These are phyloP conservation scores for Ptychadena robeensis DNA, from an alignment of 2,797 vertebrate species.

Conservation along the genomic window DNA sequence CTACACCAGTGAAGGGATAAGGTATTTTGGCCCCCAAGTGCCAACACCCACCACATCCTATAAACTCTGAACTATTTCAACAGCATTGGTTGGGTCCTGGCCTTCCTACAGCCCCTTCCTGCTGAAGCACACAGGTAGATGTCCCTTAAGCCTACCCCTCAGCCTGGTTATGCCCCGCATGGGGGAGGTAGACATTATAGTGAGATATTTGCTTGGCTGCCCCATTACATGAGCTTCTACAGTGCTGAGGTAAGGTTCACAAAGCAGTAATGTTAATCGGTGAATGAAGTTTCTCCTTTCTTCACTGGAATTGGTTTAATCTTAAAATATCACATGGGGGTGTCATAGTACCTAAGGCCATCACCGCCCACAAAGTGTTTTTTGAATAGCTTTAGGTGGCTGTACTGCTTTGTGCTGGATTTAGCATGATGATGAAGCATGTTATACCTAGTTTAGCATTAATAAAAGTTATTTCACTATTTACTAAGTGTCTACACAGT, in stretches of 20 bases:
- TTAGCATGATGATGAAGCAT: constrained; percentile 48
- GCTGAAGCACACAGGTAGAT: no score
- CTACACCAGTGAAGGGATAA: no score
- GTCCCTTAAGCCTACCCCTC: no score
- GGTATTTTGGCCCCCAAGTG: no score
- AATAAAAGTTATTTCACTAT: constrained; percentile 3
- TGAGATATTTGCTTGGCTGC: neutral
- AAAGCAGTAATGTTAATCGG: neutral
- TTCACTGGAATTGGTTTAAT: neutral
- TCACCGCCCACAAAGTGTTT: neutral
- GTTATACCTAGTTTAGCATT: constrained; percentile 15
- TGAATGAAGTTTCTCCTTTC: neutral
- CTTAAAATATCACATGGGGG: neutral
- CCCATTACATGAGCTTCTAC: neutral
- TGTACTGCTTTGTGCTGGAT: constrained; percentile 37
- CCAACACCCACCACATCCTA: no score
- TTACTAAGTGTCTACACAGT: constrained; percentile 16
- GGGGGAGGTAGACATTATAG: neutral
- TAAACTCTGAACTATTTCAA: no score
- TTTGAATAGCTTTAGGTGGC: constrained; percentile 16
- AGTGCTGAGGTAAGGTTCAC: neutral
- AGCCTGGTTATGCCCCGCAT: no score
- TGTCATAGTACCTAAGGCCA: neutral
- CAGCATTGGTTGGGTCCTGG: no score
- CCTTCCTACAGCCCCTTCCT: no score